A percentile compares a stretch with the other conserved stretches of the same genome.
Evolutionary conservation across 1,140 invertebrate species (phyloP).

Genomic region (Bombus breviceps): DNA sequence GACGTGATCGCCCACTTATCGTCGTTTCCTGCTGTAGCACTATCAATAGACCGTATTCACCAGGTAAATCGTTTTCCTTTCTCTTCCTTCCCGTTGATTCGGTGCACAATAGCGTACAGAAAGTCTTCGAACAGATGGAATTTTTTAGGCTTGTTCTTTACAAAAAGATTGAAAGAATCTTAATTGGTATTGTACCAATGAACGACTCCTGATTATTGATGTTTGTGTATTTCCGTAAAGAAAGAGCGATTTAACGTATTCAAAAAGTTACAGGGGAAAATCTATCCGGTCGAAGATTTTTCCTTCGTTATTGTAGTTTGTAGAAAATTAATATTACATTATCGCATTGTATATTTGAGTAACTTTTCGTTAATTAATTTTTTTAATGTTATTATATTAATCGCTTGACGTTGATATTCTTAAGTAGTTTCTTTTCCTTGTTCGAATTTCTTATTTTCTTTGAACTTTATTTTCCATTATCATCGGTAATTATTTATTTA

Average conservation of each 20-base stretch:
- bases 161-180: neutral
- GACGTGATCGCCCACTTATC: constrained; percentile 8
- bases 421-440: neutral
- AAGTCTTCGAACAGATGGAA: neutral
- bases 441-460: neutral
- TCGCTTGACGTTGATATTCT: neutral
- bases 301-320: neutral
- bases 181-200: neutral
- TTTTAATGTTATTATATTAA: neutral
- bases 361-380: neutral
- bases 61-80: constrained; percentile 16
- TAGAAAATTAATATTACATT: neutral
- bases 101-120: too few relatives aligned
- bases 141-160: neutral
- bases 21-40: neutral
- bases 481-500: neutral
- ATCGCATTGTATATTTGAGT: too few relatives aligned
- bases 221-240: neutral
- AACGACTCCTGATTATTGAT: neutral
- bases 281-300: neutral
- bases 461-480: neutral
- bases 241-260: neutral
- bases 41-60: constrained; percentile 1
- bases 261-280: neutral
- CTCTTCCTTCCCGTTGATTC: neutral